phyloP scores from a whole-genome alignment of 2,888 invertebrate genomes.

The Eupithecia pulchellata region DNA sequence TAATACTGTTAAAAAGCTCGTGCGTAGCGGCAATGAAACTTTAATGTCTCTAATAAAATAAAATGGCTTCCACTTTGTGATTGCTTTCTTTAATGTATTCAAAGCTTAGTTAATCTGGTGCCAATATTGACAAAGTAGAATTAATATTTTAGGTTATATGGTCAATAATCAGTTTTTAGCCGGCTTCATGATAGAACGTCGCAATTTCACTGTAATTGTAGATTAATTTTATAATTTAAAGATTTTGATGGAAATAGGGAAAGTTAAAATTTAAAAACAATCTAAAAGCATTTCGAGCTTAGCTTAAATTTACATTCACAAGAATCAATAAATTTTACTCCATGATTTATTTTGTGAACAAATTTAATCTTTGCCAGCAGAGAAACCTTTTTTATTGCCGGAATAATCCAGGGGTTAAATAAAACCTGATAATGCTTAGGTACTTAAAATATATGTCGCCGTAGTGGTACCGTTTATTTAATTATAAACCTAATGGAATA shows the following conservation, averaged over 20 bases:
- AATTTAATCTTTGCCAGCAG: not conserved
- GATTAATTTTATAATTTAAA: too few species aligned
- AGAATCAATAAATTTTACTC: not conserved
- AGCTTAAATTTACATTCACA: not conserved
- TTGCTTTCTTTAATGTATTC: not conserved
- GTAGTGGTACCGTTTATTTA: not conserved
- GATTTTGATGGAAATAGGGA: too few species aligned
- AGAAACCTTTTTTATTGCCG: not conserved
- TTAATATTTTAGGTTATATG: not conserved
- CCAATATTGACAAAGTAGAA: not conserved
- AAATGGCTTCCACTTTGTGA: constrained; percentile 12
- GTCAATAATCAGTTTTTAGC: not conserved
- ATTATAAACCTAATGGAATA: not conserved
- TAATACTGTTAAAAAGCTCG: not conserved
- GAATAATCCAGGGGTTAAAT: not conserved
- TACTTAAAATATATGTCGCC: not conserved
- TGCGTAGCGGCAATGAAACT: not conserved
- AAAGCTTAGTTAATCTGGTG: not conserved
- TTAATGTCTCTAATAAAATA: constrained; percentile 11
- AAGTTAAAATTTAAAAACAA: too few species aligned
- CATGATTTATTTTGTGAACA: not conserved
- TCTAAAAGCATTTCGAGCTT: not conserved
- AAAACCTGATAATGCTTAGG: not conserved
- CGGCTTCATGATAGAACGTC: not conserved
- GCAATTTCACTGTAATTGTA: not conserved